phyloP scores from a whole-genome alignment of 2,888 invertebrate genomes.

The Caenorhabditis angaria region DNA sequence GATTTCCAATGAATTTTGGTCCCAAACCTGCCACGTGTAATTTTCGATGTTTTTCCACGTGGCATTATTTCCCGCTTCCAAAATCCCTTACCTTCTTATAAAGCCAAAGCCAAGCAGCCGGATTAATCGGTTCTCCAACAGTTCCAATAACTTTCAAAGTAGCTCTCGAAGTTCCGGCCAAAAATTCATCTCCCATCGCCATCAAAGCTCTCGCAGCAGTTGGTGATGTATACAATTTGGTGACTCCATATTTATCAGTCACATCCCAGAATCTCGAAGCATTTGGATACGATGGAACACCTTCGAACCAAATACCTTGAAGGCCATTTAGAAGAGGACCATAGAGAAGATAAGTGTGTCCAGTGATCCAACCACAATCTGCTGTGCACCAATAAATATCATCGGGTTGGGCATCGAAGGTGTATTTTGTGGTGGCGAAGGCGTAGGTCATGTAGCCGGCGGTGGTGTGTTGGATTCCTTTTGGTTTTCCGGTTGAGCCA shows the following conservation, averaged over 20 bases:
- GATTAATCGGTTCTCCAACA: constrained; percentile 98
- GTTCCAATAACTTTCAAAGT: constrained; percentile 86
- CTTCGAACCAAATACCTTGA: constrained; percentile 90
- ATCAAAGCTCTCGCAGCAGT: constrained; percentile 94
- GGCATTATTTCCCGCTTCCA: too few relatives aligned
- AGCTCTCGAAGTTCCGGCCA: constrained; percentile 77
- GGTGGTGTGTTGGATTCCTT: constrained; percentile 92
- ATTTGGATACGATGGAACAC: constrained; percentile 92
- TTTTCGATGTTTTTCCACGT: too few relatives aligned
- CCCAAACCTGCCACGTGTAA: too few relatives aligned
- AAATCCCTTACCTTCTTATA: constrained; percentile 71
- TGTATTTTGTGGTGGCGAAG: constrained; percentile 83
- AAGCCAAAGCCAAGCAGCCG: constrained; percentile 77
- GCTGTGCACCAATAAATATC: constrained; percentile 86
- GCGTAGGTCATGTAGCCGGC: constrained; percentile 94
- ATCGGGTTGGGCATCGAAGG: constrained; percentile 81
- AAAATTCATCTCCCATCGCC: constrained; percentile 89
- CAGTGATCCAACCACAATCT: constrained; percentile 86
- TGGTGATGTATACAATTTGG: constrained; percentile 97
- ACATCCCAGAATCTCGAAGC: constrained; percentile 93
- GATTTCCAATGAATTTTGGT: too few relatives aligned
- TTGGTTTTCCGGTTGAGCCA: constrained; percentile 96
- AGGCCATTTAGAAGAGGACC: constrained; percentile 93
- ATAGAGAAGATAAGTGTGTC: constrained; percentile 79
- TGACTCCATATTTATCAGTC: constrained; percentile 86